Evolutionary conservation across 1,140 invertebrate genomes (phyloP).

Genomic region (Aricia agestis): DNA sequence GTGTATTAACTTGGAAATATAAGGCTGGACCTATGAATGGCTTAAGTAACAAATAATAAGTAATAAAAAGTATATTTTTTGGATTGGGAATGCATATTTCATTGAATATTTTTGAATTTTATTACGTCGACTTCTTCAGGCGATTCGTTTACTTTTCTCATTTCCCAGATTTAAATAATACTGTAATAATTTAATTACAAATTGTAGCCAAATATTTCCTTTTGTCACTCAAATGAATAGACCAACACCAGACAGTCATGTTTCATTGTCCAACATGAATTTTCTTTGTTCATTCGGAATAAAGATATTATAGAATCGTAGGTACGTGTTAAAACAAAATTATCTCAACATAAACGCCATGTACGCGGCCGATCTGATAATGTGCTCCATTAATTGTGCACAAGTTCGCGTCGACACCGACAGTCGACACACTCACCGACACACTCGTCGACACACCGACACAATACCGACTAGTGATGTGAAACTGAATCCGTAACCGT

Average conservation of each 20-base stretch:
- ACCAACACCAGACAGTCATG: too few relatives aligned
- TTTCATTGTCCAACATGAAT: not conserved
- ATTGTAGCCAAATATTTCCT: too few relatives aligned
- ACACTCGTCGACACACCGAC: slow-evolving; percentile 53
- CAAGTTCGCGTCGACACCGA: slow-evolving; percentile 70
- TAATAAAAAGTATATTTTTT: too few relatives aligned
- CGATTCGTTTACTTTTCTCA: too few relatives aligned
- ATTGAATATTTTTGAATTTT: too few relatives aligned
- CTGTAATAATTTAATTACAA: too few relatives aligned
- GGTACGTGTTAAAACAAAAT: slow-evolving; percentile 53
- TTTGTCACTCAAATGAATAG: too few relatives aligned
- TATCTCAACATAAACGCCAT: slow-evolving; percentile 74
- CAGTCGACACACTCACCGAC: not conserved
- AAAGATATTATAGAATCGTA: slow-evolving; percentile 5
- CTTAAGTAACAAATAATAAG: too few relatives aligned
- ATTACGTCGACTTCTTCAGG: too few relatives aligned
- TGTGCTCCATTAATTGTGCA: slow-evolving; percentile 73
- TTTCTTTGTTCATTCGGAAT: not conserved
- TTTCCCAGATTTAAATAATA: too few relatives aligned
- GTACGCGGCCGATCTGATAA: slow-evolving; percentile 72
- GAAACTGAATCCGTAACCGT: not conserved
- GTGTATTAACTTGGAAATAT: not conserved
- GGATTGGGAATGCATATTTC: too few relatives aligned
- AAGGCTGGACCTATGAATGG: not conserved
- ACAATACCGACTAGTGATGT: slow-evolving; percentile 14